phyloP scores from a whole-genome alignment of 1,140 invertebrate species.

The Monochamus saltuarius region DNA sequence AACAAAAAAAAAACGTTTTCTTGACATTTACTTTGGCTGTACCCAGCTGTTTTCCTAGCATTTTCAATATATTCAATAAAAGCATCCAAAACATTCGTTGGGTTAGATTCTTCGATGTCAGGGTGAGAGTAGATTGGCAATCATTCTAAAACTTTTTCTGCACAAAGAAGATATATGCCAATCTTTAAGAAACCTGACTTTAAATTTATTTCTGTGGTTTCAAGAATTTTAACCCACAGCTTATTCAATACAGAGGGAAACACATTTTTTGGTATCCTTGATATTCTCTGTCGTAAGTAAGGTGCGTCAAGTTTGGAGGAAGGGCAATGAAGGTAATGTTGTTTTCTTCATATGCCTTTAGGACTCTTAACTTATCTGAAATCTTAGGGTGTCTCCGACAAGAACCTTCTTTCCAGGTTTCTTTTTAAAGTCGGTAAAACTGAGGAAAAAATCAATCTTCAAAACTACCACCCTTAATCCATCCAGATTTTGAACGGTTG shows the following conservation, averaged over 20 bases:
- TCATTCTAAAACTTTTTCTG: too few relatives aligned
- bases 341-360: conserved; percentile 44
- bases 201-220: not conserved
- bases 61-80: too few relatives aligned
- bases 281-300: conserved; percentile 27
- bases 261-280: not conserved
- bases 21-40: too few relatives aligned
- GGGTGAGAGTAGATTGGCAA: too few relatives aligned
- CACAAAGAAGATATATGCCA: not conserved
- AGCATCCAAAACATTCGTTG: too few relatives aligned
- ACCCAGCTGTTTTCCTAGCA: not conserved
- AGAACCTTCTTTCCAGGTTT: not conserved
- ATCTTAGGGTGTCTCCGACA: conserved; percentile 42
- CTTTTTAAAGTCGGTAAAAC: conserved; percentile 3
- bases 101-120: too few relatives aligned
- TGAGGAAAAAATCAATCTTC: not conserved
- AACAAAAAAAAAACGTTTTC: too few relatives aligned
- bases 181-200: not conserved
- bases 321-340: conserved; percentile 48
- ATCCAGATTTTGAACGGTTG: not conserved
- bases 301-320: conserved; percentile 49
- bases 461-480: not conserved
- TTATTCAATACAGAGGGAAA: not conserved
- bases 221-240: not conserved
- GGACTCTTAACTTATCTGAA: conserved; percentile 47